A percentile compares a stretch with the other conserved stretches of the same genome.
Evolutionary conservation across 2,797 vertebrate species (phyloP).

Genomic region (Xiphorhynchus erythropygius): DNA sequence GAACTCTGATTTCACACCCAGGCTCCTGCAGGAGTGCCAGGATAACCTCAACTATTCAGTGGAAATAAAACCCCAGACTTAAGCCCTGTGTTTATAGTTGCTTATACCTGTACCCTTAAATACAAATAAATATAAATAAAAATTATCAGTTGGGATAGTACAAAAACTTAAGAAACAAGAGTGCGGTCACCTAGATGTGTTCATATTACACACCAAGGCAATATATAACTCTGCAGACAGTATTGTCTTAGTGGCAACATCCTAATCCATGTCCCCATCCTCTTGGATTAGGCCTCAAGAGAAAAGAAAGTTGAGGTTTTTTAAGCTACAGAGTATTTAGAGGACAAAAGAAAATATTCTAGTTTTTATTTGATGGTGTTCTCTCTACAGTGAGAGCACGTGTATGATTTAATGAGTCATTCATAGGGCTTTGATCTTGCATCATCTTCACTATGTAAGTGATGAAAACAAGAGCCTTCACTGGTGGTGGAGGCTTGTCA

Average conservation of each 20-base stretch:
- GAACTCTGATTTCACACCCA: conserved; percentile 41
- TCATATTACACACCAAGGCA: not conserved
- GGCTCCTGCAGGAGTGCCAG: not conserved
- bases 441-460: not conserved
- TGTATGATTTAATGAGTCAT: not conserved
- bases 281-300: not conserved
- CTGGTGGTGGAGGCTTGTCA: not conserved
- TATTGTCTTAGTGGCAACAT: not conserved
- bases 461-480: not conserved
- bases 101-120: not conserved
- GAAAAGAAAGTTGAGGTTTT: not conserved
- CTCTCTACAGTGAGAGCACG: not conserved
- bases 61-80: not conserved
- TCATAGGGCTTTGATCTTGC: not conserved
- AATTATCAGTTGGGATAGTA: not conserved
- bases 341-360: not conserved
- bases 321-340: not conserved
- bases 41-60: not conserved
- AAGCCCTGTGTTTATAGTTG: not conserved
- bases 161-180: not conserved
- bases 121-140: not conserved
- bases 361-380: not conserved
- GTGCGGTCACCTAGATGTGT: not conserved
- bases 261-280: not conserved
- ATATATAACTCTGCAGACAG: not conserved